phyloP scores from a whole-genome alignment of 1,140 invertebrate species.

The Helicoverpa zea region DNA sequence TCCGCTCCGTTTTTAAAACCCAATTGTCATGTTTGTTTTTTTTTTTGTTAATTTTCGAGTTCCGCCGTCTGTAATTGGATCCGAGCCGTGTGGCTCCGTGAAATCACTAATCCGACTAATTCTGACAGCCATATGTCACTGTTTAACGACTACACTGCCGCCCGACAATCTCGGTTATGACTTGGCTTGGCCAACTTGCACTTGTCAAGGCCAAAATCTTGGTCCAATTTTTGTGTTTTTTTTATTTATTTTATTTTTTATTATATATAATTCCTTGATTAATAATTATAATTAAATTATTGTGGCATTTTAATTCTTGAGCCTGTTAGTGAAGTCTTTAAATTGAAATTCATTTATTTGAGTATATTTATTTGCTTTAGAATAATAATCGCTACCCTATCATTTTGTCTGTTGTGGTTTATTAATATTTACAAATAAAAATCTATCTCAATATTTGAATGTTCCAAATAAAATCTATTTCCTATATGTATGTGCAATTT shows the following conservation, averaged over 20 bases:
- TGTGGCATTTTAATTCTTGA: too few relatives aligned
- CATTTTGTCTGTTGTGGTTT: too few relatives aligned
- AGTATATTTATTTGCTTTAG: too few relatives aligned
- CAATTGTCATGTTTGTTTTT: conserved; percentile 78
- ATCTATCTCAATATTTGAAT: too few relatives aligned
- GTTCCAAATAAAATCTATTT: too few relatives aligned
- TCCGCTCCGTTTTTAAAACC: conserved; percentile 74
- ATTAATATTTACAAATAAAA: too few relatives aligned
- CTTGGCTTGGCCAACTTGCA: conserved; percentile 13
- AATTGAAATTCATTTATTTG: too few relatives aligned
- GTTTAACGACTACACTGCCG: conserved; percentile 74
- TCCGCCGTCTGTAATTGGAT: conserved; percentile 83
- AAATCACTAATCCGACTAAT: conserved; percentile 86
- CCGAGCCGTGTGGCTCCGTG: conserved; percentile 77
- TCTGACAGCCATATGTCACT: conserved; percentile 86
- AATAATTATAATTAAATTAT: too few relatives aligned
- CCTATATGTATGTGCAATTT: too few relatives aligned
- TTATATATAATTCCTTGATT: neutral
- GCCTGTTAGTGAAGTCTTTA: too few relatives aligned
- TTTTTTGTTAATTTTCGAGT: conserved; percentile 74
- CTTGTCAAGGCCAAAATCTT: conserved; percentile 17
- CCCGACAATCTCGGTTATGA: conserved; percentile 60
- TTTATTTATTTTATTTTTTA: neutral
- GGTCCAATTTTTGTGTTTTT: neutral
- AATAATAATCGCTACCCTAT: too few relatives aligned